Conservation (phyloP, 92 coral and sea anemone species). For the Pocillopora grandis region DNA sequence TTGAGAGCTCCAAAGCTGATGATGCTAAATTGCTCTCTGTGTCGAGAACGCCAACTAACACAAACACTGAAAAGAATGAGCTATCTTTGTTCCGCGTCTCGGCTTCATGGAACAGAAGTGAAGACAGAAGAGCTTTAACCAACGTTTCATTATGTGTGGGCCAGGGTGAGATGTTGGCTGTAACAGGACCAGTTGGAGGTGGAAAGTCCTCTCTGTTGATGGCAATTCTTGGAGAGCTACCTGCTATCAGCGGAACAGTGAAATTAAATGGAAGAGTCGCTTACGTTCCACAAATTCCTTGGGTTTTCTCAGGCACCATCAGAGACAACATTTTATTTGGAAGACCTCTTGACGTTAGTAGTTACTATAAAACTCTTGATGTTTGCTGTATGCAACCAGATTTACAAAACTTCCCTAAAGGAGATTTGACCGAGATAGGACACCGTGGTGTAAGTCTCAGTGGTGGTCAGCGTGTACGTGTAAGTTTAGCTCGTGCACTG, state of each 20-base stretch:
- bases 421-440: slow-evolving; percentile 20
- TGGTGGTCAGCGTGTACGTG: slow-evolving; percentile 32
- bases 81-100: neutral
- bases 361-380: neutral
- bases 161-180: slow-evolving; percentile 13
- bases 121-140: slow-evolving; percentile 14
- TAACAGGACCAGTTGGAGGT: slow-evolving; percentile 33
- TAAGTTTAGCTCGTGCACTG: slow-evolving; percentile 27
- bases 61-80: neutral
- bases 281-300: slow-evolving; percentile 21
- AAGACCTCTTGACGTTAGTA: neutral
- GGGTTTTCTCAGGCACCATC: slow-evolving; percentile 27
- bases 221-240: slow-evolving; percentile 29
- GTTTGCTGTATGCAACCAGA: slow-evolving; percentile 25
- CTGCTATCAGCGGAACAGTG: slow-evolving; percentile 4
- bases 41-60: neutral
- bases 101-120: slow-evolving; percentile 21
- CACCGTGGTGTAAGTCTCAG: slow-evolving; percentile 25
- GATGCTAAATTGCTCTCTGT: slow-evolving; percentile 2
- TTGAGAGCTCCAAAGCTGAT: slow-evolving; percentile 4
- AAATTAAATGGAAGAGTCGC: slow-evolving; percentile 12
- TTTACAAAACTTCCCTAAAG: neutral
- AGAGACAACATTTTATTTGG: slow-evolving; percentile 34
- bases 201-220: slow-evolving; percentile 33
- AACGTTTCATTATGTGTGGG: slow-evolving; percentile 11